Conservation (phyloP, 2,888 invertebrate genomes). For the Coleophora flavipennella region DNA sequence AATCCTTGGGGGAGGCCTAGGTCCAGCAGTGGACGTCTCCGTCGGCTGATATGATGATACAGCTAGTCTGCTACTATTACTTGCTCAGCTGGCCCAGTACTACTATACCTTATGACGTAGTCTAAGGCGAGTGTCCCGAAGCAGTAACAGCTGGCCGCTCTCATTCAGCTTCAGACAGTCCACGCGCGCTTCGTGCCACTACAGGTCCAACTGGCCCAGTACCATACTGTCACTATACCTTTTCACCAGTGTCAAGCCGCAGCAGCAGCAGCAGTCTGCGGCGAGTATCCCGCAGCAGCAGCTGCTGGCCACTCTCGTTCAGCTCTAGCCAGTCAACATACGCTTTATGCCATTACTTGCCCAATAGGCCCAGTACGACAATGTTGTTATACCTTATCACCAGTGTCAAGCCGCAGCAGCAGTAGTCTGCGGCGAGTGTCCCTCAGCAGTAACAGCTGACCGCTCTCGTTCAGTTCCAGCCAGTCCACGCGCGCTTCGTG, state of each 20-base stretch:
- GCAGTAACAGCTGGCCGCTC: conserved; percentile 90
- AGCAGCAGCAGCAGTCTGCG: conserved; percentile 76
- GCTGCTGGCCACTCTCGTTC: conserved; percentile 92
- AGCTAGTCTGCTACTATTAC: no score
- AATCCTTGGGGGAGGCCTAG: no score
- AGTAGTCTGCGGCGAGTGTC: conserved; percentile 86
- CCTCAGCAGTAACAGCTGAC: conserved; percentile 88
- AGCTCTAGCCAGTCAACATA: conserved; percentile 98
- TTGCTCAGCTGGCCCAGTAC: no score
- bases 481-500: conserved; percentile 97
- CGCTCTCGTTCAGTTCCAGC: conserved; percentile 97
- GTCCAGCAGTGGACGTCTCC: no score
- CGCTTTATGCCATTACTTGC: conserved; percentile 91
- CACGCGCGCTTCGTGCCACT: conserved; percentile 92
- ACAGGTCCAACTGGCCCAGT: no score
- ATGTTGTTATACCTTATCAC: conserved; percentile 56
- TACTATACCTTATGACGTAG: no score
- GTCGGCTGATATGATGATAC: no score
- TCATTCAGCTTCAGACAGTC: conserved; percentile 99
- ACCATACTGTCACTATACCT: no score
- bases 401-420: conserved; percentile 72
- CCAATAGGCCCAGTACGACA: no score
- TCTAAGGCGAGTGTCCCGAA: conserved; percentile 88
- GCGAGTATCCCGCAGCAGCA: conserved; percentile 93
- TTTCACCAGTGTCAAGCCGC: conserved; percentile 70